phyloP scores from a whole-genome alignment of 1,140 invertebrate genomes.

The Bombus waltoni region DNA sequence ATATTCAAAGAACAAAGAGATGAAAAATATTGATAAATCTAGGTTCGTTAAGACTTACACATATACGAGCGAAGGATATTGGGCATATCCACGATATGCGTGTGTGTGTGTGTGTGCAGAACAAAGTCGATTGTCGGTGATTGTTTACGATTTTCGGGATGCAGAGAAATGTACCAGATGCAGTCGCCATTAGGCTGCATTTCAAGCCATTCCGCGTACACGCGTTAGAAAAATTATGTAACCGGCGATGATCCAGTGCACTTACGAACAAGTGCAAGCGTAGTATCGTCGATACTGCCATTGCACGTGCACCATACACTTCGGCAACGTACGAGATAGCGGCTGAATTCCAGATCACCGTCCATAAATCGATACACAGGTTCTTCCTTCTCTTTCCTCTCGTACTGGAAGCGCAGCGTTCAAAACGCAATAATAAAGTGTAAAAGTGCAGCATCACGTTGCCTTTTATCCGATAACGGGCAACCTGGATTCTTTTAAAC shows the following conservation, averaged over 20 bases:
- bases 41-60: not conserved
- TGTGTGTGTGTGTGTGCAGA: not conserved
- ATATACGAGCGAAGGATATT: not conserved
- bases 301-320: constrained; percentile 39
- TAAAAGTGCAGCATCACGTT: constrained; percentile 11
- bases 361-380: constrained; percentile 50
- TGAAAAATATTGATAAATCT: not conserved
- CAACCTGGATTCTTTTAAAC: not conserved
- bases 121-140: not conserved
- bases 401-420: not conserved
- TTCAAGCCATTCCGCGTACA: not conserved
- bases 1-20: not conserved
- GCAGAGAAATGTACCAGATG: constrained; percentile 9
- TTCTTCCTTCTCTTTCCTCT: not conserved
- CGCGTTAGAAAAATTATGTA: constrained; percentile 54
- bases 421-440: constrained; percentile 18
- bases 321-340: constrained; percentile 29
- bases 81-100: not conserved
- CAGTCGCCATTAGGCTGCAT: constrained; percentile 8
- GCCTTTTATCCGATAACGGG: constrained; percentile 1
- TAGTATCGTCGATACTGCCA: constrained; percentile 43
- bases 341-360: constrained; percentile 56
- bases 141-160: constrained; percentile 41
- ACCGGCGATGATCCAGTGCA: constrained; percentile 54
- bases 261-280: constrained; percentile 52